Evolutionary conservation across 1,140 invertebrate genomes (phyloP).

Genomic region (Drosophila willistoni): DNA sequence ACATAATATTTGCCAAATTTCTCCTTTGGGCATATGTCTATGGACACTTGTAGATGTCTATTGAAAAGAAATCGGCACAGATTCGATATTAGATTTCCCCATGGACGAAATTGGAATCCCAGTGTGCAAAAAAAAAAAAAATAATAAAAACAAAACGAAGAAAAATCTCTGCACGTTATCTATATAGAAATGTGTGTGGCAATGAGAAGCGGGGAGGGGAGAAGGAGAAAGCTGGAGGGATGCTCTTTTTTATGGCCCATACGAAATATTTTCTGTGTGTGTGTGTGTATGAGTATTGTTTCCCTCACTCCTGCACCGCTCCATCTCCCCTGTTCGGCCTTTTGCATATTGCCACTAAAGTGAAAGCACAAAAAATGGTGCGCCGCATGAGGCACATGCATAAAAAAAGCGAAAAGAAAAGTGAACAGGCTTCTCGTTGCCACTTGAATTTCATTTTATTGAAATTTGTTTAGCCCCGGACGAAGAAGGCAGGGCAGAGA

Average conservation of each 20-base stretch:
- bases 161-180: constrained; percentile 55
- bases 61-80: background rate
- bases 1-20: no score
- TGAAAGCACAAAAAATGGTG: constrained; percentile 54
- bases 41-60: background rate
- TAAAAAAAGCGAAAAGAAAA: constrained; percentile 43
- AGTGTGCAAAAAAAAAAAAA: background rate
- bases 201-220: constrained; percentile 1
- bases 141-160: constrained; percentile 5
- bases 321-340: constrained; percentile 9
- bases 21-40: background rate
- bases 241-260: constrained; percentile 67
- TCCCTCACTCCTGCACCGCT: background rate
- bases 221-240: constrained; percentile 3
- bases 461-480: constrained; percentile 67
- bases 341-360: constrained; percentile 78
- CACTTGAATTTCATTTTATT: constrained; percentile 78
- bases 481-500: constrained; percentile 14
- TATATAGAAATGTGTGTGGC: constrained; percentile 26
- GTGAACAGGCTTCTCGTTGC: constrained; percentile 25
- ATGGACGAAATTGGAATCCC: background rate
- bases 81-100: background rate
- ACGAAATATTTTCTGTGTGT: constrained; percentile 53
- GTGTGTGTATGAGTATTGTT: constrained; percentile 22
- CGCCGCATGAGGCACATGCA: constrained; percentile 59